phyloP scores from a whole-genome alignment of 2,113 vertebrate species.

The Puntigrus tetrazona region DNA sequence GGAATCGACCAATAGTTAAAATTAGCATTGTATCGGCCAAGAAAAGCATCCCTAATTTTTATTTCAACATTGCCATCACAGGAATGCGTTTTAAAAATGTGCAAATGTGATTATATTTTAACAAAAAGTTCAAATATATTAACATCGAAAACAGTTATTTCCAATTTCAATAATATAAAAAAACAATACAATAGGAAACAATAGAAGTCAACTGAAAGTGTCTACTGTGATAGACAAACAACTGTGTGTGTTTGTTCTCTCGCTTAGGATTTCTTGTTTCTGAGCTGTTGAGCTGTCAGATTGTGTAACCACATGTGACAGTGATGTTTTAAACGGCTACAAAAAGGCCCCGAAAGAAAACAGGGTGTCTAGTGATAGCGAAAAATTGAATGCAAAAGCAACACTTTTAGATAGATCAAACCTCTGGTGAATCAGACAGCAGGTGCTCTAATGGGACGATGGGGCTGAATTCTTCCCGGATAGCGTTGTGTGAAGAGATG shows the following conservation, averaged over 20 bases:
- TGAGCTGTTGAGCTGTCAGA: constrained; percentile 25
- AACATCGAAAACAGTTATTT: too few relatives aligned
- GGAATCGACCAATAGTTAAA: too few relatives aligned
- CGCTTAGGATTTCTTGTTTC: constrained; percentile 3
- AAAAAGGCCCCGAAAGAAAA: constrained; percentile 11
- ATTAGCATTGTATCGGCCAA: too few relatives aligned
- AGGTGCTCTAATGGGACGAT: constrained; percentile 7
- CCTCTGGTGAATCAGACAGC: constrained; percentile 12
- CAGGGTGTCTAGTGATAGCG: not conserved
- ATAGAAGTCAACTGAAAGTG: not conserved
- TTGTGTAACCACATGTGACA: constrained; percentile 29
- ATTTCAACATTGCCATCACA: not conserved
- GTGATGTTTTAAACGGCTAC: constrained; percentile 26
- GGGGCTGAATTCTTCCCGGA: not conserved
- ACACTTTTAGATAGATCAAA: not conserved
- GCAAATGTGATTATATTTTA: not conserved
- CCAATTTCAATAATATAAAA: not conserved
- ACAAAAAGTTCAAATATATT: not conserved
- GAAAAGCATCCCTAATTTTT: too few relatives aligned
- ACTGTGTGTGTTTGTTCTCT: constrained; percentile 4
- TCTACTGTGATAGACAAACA: not conserved
- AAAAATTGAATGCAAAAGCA: constrained; percentile 17
- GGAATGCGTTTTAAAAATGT: not conserved
- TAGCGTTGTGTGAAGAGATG: not conserved
- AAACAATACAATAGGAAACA: not conserved